phyloP scores from a whole-genome alignment of 1,140 invertebrate species.

The Zaprionus africanus region DNA sequence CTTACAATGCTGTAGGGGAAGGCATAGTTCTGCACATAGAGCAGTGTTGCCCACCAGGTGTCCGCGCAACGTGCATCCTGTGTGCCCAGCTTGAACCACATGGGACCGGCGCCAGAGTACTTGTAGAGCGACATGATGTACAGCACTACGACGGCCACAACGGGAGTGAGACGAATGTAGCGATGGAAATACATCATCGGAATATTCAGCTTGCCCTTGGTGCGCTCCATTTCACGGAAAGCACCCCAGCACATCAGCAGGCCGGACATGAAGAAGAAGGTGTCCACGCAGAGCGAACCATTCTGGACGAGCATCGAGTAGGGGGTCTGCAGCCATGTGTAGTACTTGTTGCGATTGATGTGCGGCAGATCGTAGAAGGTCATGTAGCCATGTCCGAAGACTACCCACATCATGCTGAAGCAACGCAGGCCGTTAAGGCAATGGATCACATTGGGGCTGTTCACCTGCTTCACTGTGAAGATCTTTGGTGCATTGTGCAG shows the following conservation, averaged over 20 bases:
- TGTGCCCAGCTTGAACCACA: constrained; percentile 85
- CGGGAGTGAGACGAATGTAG: constrained; percentile 86
- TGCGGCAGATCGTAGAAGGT: constrained; percentile 70
- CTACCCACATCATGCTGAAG: constrained; percentile 89
- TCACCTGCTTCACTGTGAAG: constrained; percentile 74
- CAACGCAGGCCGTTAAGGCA: constrained; percentile 86
- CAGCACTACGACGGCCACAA: constrained; percentile 86
- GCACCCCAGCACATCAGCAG: constrained; percentile 88
- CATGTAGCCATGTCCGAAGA: constrained; percentile 87
- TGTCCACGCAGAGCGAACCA: constrained; percentile 88
- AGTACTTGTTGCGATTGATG: constrained; percentile 68
- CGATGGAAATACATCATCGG: constrained; percentile 86
- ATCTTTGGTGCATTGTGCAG: constrained; percentile 78
- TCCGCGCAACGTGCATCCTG: constrained; percentile 88
- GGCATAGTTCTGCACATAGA: constrained; percentile 94
- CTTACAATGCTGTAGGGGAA: constrained; percentile 80
- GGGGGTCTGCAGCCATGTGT: constrained; percentile 83
- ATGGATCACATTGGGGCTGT: constrained; percentile 81
- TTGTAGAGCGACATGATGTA: constrained; percentile 85
- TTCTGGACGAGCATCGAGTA: constrained; percentile 86
- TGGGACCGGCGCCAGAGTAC: constrained; percentile 86
- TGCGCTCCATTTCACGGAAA: constrained; percentile 88
- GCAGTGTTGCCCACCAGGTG: constrained; percentile 93
- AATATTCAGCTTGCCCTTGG: constrained; percentile 84
- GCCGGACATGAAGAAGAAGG: constrained; percentile 89